A percentile compares a stretch with the other conserved stretches of the same genome.
These are phyloP conservation scores for Hybos culiciformis DNA, from an alignment of 2,888 invertebrate species.

Conservation along the genomic window DNA sequence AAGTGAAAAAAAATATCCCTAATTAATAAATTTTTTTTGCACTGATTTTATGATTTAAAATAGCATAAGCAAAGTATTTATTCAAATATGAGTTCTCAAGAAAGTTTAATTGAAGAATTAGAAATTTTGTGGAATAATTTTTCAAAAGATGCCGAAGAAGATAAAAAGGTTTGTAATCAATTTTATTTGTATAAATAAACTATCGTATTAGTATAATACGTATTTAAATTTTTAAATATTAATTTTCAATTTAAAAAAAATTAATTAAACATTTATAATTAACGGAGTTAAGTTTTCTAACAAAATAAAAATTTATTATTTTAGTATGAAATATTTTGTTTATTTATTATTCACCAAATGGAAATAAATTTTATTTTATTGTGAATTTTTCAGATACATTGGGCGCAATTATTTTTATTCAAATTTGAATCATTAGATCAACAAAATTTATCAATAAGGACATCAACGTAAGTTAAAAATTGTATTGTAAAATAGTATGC, in stretches of 20 bases:
- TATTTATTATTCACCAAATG: background rate
- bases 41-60: background rate
- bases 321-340: background rate
- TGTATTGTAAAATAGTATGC: no score
- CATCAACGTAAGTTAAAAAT: slow-evolving; percentile 4
- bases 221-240: no score
- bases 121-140: slow-evolving; percentile 7
- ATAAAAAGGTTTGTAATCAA: slow-evolving; percentile 4
- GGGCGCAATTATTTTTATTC: slow-evolving; percentile 27
- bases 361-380: background rate
- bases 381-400: slow-evolving; percentile 22
- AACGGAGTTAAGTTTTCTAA: background rate
- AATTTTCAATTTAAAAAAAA: no score
- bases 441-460: slow-evolving; percentile 4
- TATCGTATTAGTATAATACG: no score
- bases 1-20: background rate
- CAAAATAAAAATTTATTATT: background rate
- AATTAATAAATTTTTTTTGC: background rate
- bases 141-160: slow-evolving; percentile 2
- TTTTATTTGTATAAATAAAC: no score
- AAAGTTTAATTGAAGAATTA: background rate
- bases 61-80: background rate
- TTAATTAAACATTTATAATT: no score
- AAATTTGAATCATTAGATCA: slow-evolving; percentile 24
- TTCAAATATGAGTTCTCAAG: background rate